Evolutionary conservation across 1,140 invertebrate species (phyloP), one percentile per base, ranked within the genome.

Genomic region (Plectrocnemia conspersa): DNA sequence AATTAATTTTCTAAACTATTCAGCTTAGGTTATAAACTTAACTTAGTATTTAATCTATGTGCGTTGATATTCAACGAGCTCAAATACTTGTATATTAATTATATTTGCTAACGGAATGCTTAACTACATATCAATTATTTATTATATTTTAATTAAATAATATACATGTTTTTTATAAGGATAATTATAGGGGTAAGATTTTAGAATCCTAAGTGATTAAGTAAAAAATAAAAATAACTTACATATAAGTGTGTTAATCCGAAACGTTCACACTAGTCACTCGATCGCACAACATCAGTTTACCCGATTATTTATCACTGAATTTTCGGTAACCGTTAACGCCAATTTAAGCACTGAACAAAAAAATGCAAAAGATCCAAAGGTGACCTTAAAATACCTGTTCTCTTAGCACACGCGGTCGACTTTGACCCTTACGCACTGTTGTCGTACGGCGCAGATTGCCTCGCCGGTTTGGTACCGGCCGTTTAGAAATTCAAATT

Each of bases 311-410:
- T 38, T 45, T 45, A 21, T 7, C 22, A 13, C 11, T 33, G 19
- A 35, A 29, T 11, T 6, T 52, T 52, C 36, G 22, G 11, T 24
- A 46, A 36, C 42, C 23, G 29, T 54, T 54, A 16, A 38, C 23
- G 46, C 45, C 32, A 35, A 45, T 33, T 55, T 55, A 47, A 55
- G 33, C 29, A 25, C 25, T 32, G 19, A n/a, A n/a, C n/a, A n/a
- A 21, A 44, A 54, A 54, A 47, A 54, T 47, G 44, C 46, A 54
- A 54, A 52, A 47, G 24, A 24, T 42, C 45, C 32, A 19, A 49
- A 52, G 29, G 50, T 58, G 56, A 58, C 56, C 56, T 58, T 58
- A 58, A 58, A 58, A 58, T 45, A 54, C 52, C 52, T 24, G 45
- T 54, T 36, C 24, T 33, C 15, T 15, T 11, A 35, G 32, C 32